A percentile compares a stretch with the other conserved stretches of the same genome.
phyloP scores from a whole-genome alignment of 2,113 vertebrate species.

The Symphodus melops region DNA sequence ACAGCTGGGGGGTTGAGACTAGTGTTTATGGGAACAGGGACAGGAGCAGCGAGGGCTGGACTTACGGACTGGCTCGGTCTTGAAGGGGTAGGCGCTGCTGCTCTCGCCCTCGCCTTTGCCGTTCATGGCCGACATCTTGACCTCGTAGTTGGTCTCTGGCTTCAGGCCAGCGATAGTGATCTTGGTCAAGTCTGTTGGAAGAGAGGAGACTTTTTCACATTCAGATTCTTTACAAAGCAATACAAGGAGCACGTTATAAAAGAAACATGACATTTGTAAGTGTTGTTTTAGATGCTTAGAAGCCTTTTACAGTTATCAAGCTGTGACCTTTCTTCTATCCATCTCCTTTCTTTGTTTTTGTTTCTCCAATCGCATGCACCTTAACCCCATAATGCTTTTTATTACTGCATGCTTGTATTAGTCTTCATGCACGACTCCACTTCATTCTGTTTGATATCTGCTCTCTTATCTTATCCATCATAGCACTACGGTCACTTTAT shows the following conservation, averaged over 20 bases:
- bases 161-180: slow-evolving; percentile 90
- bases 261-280: too few species aligned
- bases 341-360: too few species aligned
- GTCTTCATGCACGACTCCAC: too few species aligned
- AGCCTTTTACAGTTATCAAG: too few species aligned
- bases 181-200: slow-evolving; percentile 68
- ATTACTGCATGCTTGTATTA: too few species aligned
- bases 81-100: slow-evolving; percentile 85
- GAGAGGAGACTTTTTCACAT: not conserved
- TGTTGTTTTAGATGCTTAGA: too few species aligned
- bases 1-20: slow-evolving; percentile 41
- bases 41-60: slow-evolving; percentile 54
- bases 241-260: not conserved
- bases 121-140: slow-evolving; percentile 93
- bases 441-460: too few species aligned
- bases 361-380: too few species aligned
- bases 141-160: slow-evolving; percentile 90
- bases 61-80: slow-evolving; percentile 97
- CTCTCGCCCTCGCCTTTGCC: slow-evolving; percentile 95
- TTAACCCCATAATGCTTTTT: too few species aligned
- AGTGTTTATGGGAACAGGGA: slow-evolving; percentile 5
- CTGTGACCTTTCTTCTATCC: too few species aligned
- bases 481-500: too few species aligned
- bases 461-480: too few species aligned
- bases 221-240: not conserved